Base-by-base conservation (phyloP, 2,888 invertebrate genomes). In the Listrodromus nycthemerus region DNA sequence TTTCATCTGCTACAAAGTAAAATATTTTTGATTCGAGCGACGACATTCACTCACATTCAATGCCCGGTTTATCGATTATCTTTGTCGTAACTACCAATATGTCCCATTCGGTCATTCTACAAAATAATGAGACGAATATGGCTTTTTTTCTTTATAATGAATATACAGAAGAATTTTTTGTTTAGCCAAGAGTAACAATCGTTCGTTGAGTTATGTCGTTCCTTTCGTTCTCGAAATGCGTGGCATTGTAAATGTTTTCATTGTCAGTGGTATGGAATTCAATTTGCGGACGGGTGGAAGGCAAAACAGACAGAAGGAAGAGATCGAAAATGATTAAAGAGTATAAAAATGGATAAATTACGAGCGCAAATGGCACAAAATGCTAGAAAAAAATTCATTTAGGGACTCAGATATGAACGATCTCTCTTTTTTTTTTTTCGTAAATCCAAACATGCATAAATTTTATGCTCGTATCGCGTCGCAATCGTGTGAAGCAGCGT, bases 401-500 rank as follows among this genome's bases (percentile, higher is more conserved):
- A 10, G 24, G 30, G 7, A 58, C 13, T 27, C 27, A 4, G 16
- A 2, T 13, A n/a, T 58, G 61, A 16, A 5, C 2, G 27, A 16
- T 10, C 2, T 24, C 5, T 30, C 52, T 52, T 6, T 50, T 30
- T 30, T 30, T 73, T 48, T 45, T 6, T 73, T 21, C 16, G 16
- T 16, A 45, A 16, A 8, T 16, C 16, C 6, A 16, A 27, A 21
- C 41, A 30, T 27, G 41, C 50, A 16, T 65, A 33, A 45, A 66
- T 30, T 61, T 48, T 37, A 30, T 7, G 6, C 24, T 8, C 52
- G 45, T 52, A 82, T 73, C 52, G 48, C 61, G 27, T 6, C 63
- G 67, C 52, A 78, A 82, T 82, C 67, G 73, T 67, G 73, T 78
- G 19, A 74, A 82, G 78, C 78, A 78, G 21, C 19, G 21, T 45